Conservation (phyloP, 1,140 invertebrate genomes). For the Cyclina sinensis region DNA sequence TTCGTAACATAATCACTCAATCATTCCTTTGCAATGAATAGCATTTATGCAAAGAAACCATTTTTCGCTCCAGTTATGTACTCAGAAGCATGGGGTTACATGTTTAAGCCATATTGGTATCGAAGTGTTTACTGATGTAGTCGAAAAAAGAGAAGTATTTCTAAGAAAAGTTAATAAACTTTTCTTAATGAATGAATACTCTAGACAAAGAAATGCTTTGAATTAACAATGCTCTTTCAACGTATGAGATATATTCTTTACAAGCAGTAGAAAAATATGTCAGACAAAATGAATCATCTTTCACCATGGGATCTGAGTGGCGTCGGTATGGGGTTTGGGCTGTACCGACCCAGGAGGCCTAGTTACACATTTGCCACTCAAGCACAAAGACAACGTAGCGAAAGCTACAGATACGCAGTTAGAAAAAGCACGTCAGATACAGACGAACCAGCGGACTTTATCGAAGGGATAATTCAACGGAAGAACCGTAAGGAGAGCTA, state of each 20-base stretch:
- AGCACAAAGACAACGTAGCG: constrained; percentile 80
- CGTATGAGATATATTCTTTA: background rate
- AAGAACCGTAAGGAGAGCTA: constrained; percentile 83
- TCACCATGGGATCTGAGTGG: constrained; percentile 84
- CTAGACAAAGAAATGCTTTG: too few relatives aligned
- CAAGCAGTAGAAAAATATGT: constrained; percentile 7
- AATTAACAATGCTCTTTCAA: background rate
- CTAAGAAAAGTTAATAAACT: background rate
- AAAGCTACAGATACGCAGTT: constrained; percentile 84
- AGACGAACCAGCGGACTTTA: constrained; percentile 80
- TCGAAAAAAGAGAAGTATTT: background rate
- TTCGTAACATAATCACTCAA: background rate
- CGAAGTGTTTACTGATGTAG: background rate
- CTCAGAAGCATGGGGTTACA: background rate
- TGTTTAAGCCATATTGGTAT: background rate
- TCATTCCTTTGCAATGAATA: background rate
- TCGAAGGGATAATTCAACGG: constrained; percentile 81
- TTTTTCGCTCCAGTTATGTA: background rate
- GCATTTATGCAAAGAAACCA: background rate
- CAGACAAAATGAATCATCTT: constrained; percentile 67
- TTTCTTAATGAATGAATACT: too few relatives aligned
- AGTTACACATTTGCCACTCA: constrained; percentile 86
- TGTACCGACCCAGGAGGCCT: constrained; percentile 83
- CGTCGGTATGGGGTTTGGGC: constrained; percentile 83
- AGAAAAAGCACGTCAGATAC: constrained; percentile 76